Evolutionary conservation across 2,797 vertebrate species (phyloP).

Genomic region (Gadopsis bispinosus): DNA sequence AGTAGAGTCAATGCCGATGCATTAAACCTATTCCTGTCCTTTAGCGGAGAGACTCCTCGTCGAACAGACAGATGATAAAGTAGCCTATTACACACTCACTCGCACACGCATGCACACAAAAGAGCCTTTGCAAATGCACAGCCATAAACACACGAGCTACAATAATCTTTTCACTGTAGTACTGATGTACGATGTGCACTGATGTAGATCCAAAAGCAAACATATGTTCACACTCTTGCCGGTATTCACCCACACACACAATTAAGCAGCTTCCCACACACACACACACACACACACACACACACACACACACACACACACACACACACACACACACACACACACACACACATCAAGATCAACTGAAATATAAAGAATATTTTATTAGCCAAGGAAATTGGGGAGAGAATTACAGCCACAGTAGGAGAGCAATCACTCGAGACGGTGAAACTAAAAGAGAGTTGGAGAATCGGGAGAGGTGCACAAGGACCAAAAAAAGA

Average conservation of each 20-base stretch:
- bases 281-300: neutral
- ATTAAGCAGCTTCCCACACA: neutral
- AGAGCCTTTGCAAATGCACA: neutral
- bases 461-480: conserved; percentile 37
- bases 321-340: neutral
- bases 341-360: neutral
- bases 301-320: too few species aligned
- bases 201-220: neutral
- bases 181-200: neutral
- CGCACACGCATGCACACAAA: conserved; percentile 13
- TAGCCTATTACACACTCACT: neutral
- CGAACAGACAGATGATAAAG: conserved; percentile 23
- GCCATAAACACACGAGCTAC: neutral
- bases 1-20: conserved; percentile 20
- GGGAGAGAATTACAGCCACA: conserved; percentile 12
- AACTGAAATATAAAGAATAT: neutral
- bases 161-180: neutral
- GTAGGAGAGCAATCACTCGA: conserved; percentile 22
- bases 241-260: neutral
- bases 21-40: conserved; percentile 32
- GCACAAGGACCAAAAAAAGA: conserved; percentile 53
- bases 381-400: neutral
- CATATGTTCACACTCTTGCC: neutral
- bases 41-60: conserved; percentile 33
- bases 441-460: conserved; percentile 26